Evolutionary conservation across 2,113 vertebrate genomes (phyloP).

Genomic region (Antechinus flavipes): DNA sequence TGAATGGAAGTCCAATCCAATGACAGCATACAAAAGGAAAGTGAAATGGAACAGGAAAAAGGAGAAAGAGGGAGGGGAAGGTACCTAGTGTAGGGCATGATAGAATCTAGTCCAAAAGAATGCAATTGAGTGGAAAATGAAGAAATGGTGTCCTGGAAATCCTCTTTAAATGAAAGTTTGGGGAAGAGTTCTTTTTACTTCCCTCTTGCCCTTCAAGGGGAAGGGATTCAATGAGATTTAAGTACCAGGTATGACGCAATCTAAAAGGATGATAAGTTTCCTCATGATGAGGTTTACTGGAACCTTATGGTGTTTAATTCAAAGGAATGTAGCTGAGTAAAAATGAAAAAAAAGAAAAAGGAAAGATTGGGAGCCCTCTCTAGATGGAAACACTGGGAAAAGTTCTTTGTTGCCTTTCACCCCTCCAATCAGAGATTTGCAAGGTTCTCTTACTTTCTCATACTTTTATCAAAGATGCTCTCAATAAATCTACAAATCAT

Average conservation of each 20-base stretch:
- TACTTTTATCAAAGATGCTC: not conserved
- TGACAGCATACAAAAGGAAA: not conserved
- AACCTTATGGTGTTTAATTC: not conserved
- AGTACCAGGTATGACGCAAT: too few species aligned
- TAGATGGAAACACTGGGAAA: not conserved
- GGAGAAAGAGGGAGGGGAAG: not conserved
- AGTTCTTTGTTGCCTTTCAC: not conserved
- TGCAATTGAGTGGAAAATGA: not conserved
- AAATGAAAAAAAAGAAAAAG: not conserved
- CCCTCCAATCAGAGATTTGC: not conserved
- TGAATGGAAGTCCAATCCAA: not conserved
- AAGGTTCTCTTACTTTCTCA: not conserved
- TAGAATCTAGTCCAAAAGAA: not conserved
- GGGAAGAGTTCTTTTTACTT: not conserved
- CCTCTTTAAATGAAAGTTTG: not conserved
- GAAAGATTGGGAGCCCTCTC: not conserved
- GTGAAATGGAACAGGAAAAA: not conserved
- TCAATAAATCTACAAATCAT: not conserved
- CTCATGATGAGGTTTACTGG: not conserved
- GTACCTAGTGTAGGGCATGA: not conserved
- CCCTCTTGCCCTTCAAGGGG: too few species aligned
- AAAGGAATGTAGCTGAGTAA: not conserved
- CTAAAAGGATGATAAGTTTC: not conserved
- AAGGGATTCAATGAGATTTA: too few species aligned
- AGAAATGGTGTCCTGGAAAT: not conserved